phyloP scores from a whole-genome alignment of 2,113 vertebrate species.

The Ginglymostoma cirratum region DNA sequence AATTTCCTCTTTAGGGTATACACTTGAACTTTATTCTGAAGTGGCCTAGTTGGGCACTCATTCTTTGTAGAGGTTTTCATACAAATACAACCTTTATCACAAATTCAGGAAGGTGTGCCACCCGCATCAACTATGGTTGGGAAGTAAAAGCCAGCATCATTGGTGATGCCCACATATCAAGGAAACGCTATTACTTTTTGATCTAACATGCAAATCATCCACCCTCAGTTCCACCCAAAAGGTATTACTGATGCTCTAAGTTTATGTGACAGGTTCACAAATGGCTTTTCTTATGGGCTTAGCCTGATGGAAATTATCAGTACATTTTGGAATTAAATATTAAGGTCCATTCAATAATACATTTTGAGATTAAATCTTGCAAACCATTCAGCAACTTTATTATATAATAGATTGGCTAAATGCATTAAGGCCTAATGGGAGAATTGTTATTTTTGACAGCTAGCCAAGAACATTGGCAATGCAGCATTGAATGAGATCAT shows the following conservation, averaged over 20 bases:
- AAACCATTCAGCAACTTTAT: neutral
- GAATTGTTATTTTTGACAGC: constrained; percentile 57
- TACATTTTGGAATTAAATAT: neutral
- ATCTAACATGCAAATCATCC: neutral
- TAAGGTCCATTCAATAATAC: neutral
- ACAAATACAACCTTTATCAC: neutral
- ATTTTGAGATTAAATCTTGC: neutral
- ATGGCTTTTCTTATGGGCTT: neutral
- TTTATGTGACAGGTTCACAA: neutral
- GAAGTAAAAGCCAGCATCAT: neutral
- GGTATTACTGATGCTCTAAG: neutral
- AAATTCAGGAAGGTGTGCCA: neutral
- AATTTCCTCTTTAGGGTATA: neutral
- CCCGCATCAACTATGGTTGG: neutral
- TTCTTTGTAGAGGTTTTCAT: neutral
- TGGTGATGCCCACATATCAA: neutral
- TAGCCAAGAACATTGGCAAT: constrained; percentile 94
- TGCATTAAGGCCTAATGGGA: neutral
- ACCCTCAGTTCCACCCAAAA: neutral
- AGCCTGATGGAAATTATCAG: neutral
- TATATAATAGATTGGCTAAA: neutral
- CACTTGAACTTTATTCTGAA: neutral
- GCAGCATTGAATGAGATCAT: constrained; percentile 92
- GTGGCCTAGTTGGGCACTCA: neutral
- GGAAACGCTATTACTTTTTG: neutral